Base-by-base conservation (phyloP, 2,113 vertebrate genomes). In the Coptodon bakossiorum region DNA sequence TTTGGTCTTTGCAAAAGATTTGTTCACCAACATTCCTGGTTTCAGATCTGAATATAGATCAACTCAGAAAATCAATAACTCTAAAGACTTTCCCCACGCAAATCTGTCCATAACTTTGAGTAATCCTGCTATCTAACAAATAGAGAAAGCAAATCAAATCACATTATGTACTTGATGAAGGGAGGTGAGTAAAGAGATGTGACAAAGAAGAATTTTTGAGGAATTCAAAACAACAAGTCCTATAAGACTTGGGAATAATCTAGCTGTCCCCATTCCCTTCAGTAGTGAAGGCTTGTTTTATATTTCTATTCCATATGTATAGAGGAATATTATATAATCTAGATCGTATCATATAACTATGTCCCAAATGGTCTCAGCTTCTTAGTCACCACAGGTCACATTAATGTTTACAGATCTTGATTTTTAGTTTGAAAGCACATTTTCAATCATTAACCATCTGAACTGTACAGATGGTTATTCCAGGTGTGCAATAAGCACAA, bases 41-140 rank as follows among this genome's bases (percentile, higher is more conserved):
- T 73, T 45, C 68, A 45, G 13, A 45, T 24, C 38, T 27, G 66
- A 43, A 45, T 45, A 71, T 45, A 16, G 38, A 71, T 43, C 36
- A 2, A 24, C n/a, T 68, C 36, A 22, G 63, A 0, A 71, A 71
- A 40, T 0, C 22, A 43, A 14, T 3, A 27, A 16, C 8, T 0
- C 10, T 1, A 38, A 68, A 1, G 63, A 14, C 11, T 24, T 13
- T 6, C 1, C 38, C 38, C n/a, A 71, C 5, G 2, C n/a, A 71
- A 3, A 24, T 24, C n/a, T 71, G n/a, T 24, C 66, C 7, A 68
- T 0, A 68, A 40, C n/a, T 38, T 38, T 40, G 36, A 68, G 63
- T 40, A 40, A 68, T 22, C 36, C 36, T 40, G 63, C 12, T 22
- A 14, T 38, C 36, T 40, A 22, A 43, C 19, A 24, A 71, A 4